Evolutionary conservation across 64 coral and sea anemone species (phyloP).

Genomic region (Actinia equina): DNA sequence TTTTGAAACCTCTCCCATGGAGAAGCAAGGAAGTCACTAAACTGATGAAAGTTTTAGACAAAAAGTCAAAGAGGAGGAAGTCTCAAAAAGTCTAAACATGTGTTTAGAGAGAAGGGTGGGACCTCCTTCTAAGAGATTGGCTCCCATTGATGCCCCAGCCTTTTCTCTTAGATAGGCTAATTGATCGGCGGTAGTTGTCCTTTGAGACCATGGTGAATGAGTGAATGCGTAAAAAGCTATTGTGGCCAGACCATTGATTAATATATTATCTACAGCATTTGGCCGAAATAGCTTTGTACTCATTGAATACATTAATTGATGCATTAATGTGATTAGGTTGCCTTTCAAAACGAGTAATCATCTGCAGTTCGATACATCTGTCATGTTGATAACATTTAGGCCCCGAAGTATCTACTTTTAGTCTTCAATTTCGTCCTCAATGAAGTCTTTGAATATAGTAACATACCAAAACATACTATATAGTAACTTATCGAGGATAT

Average conservation of each 20-base stretch:
- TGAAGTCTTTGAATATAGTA: too few relatives aligned
- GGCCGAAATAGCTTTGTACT: neutral
- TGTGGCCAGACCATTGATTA: neutral
- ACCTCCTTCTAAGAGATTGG: neutral
- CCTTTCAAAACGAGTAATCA: too few relatives aligned
- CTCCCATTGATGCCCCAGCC: neutral
- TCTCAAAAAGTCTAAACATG: conserved; percentile 7
- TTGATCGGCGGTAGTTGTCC: neutral
- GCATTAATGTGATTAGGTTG: neutral
- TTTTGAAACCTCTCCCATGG: neutral
- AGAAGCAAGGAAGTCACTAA: neutral
- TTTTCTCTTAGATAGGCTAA: neutral
- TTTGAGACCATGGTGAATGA: too few relatives aligned
- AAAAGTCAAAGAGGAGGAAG: neutral
- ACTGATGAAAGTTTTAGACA: neutral
- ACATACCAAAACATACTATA: too few relatives aligned
- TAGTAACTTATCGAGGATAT: too few relatives aligned
- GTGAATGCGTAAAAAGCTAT: neutral
- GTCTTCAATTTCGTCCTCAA: too few relatives aligned
- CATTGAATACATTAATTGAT: neutral
- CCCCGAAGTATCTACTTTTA: too few relatives aligned
- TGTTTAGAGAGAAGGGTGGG: neutral
- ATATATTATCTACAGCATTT: neutral
- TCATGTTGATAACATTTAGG: too few relatives aligned
- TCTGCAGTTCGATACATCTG: too few relatives aligned